Base-by-base conservation (phyloP, 2,113 vertebrate species). In the Microtus oregoni region DNA sequence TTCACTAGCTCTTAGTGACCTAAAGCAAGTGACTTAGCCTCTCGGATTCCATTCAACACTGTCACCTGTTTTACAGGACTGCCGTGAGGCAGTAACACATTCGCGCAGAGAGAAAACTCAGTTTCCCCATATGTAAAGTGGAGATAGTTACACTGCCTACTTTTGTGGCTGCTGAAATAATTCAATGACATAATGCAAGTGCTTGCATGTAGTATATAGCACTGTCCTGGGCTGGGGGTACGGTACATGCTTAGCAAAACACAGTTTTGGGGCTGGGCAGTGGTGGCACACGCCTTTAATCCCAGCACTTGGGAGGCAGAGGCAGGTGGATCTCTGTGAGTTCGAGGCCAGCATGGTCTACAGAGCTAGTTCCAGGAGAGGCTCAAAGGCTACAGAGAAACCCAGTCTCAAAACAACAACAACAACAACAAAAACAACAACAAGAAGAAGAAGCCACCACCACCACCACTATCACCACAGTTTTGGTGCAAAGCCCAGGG, bases 191-290 rank as follows among this genome's bases (percentile, higher is more conserved):
- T 52, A 52, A 28, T 15, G 3, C 6, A 6, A 2, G 17, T 47
- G 38, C n/a, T 87, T 1, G 35, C n/a, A 41, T 4, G 3, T 24
- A 4, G 50, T 26, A 0, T 2, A 44, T 0, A 61, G n/a, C 0
- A 12, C 63, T 50, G 19, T 24, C 12, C 76, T 1, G 5, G 79
- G 41, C 8, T 58, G 24, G 90, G 11, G 30, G 13, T 30, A 24
- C 3, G 12, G 41, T 20, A n/a, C 3, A 10, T 19, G 68, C 38
- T 85, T 76, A 44, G 3, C 35, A n/a, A 72, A 72, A 20, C 70
- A 17, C 70, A 72, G 70, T n/a, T 72, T 5, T 26, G 15, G 44
- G 55, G 55, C 55, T 2, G 17, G 5, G 55, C 55, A 58, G 55
- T 58, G 55, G 55, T 58, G 55, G 55, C 19, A 0, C 55, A 58